These are phyloP conservation scores for Eretmochelys imbricata DNA, from an alignment of 2,113 vertebrate genomes.

Conservation along the genomic window DNA sequence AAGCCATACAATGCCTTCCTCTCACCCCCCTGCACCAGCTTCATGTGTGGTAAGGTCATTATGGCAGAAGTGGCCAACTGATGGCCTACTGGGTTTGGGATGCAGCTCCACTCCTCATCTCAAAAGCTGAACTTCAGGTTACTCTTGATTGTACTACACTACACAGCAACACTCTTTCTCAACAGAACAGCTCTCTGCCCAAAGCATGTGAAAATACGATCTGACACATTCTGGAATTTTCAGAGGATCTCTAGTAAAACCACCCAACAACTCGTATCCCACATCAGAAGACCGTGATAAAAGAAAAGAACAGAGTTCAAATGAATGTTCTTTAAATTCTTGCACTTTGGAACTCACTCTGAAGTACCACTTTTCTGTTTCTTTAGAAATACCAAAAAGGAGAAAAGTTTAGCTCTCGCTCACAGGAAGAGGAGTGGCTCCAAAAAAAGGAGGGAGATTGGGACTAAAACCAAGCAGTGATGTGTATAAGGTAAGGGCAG, in stretches of 20 bases:
- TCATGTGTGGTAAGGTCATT: neutral
- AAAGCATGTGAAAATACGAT: neutral
- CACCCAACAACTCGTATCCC: neutral
- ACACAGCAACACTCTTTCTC: neutral
- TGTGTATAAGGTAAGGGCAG: neutral
- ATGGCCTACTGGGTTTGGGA: neutral
- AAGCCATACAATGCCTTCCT: neutral
- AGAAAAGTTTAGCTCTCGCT: neutral
- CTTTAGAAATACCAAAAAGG: neutral
- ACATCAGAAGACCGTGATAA: slow-evolving; percentile 3
- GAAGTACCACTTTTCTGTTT: neutral
- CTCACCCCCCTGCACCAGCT: neutral
- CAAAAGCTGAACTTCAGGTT: neutral
- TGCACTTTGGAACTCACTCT: neutral
- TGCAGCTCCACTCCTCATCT: neutral
- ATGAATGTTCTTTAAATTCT: neutral
- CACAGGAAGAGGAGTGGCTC: too few species aligned
- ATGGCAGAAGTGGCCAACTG: neutral
- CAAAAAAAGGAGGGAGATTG: too few species aligned
- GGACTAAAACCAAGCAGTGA: neutral
- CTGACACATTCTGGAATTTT: neutral
- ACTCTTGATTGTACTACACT: accelerated
- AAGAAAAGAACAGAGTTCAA: neutral
- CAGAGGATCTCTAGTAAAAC: neutral
- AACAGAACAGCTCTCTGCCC: neutral